Base-by-base conservation (phyloP, 1,140 invertebrate species). In the Diorhabda sublineata region DNA sequence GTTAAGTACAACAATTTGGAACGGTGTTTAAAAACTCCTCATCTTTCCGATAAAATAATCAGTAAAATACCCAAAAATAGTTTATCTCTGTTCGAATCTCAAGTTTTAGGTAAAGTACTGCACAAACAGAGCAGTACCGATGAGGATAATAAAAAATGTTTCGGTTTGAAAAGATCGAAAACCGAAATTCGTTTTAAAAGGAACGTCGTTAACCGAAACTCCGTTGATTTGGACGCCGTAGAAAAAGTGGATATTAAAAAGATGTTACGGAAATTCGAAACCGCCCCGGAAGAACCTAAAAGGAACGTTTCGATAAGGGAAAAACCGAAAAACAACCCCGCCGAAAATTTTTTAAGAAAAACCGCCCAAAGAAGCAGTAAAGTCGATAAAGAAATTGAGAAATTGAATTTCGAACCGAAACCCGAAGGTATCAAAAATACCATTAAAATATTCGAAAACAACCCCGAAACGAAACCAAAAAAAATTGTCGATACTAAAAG, bases 1-100 rank as follows among this genome's bases (percentile, higher is more conserved):
- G 76, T 73, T 9, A 81, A 81, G 69, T 81, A 81, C 64, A 77
- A 78, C 69, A 80, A 80, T 68, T 66, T 81, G 61, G 80, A 81
- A 70, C 61, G 60, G 8, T 62, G 71, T 4, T 72, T 81, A 45
- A 81, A 80, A 74, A 69, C 64, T 8, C 73, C 74, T 0, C 69
- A 77, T 64, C 61, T 64, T 44, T 65, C 73, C 4, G 77, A 77
- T 57, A 68, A 70, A 6, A 57, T 79, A 9, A 69, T 81, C 7
- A 75, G 73, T 68, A 80, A 78, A 74, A 63, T 81, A 26, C 77
- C 78, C 3, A 77, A 77, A 70, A 74, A 77, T 69, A 81, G 80
- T 67, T 69, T 81, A 8, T 73, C 71, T 7, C 78, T 75, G 60
- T 81, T 81, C 66, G 80, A 81, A 63, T 65, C 65, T 26, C 74